Evolutionary conservation across 2,113 vertebrate genomes (phyloP), one percentile per base, ranked within the genome.

Genomic region (Psophia crepitans): DNA sequence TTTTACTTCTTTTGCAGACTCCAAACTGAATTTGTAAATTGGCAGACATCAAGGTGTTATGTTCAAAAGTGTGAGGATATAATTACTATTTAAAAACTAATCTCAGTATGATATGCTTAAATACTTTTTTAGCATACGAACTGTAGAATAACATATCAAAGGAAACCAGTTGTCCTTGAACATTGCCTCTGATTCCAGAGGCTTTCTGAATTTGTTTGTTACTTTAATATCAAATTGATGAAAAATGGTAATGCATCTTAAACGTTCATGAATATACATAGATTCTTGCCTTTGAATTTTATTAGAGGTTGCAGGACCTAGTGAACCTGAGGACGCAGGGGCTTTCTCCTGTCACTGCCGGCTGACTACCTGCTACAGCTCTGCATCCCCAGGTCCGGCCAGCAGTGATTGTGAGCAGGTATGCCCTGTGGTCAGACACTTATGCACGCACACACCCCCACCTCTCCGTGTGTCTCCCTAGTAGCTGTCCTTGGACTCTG

Each of bases 361-460:
- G 5, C 14, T 66, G 23, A 27, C 32, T 48, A 18, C 35, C 61
- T 46, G 51, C 44, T n/a, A 26, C 12, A 32, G 30, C 41, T 81
- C 58, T 57, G 24, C 18, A 15, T 28, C 28, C 37, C 44, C n/a
- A 37, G 30, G 14, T 37, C 22, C 26, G 60, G 14, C 22, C 65
- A 35, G 30, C 2, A 24, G 8, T 21, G n/a, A 68, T n/a, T 65
- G 58, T 58, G 54, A 63, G 69, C 64, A 57, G 30, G 15, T 53
- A 26, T 53, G 53, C 33, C 17, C 24, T 0, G 0, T 19, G 22
- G 6, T 53, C 22, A 37, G 17, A 51, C 53, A 44, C 0, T 2
- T 23, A n/a, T 27, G 27, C 3, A 3, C 17, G 12, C 41, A 14
- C 51, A n/a, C n/a, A 22, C 37, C 2, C 28, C 5, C 44, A 7